Evolutionary conservation across 1,140 invertebrate genomes (phyloP), one percentile per base, ranked within the genome.

Genomic region (Amyelois transitella): DNA sequence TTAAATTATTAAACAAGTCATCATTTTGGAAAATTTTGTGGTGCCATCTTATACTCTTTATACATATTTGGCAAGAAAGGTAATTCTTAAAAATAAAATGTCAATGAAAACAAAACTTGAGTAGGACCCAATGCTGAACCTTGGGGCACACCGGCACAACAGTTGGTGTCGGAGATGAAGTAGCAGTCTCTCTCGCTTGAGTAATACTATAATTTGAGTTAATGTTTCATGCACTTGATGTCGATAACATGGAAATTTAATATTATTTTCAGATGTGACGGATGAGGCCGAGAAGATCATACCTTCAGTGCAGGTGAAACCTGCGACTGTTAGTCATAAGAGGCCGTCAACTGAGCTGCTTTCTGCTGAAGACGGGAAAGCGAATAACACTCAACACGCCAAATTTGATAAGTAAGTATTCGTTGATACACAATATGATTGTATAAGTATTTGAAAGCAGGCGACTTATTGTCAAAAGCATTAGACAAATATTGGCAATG

Each of bases 371-470:
- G 78, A 90, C 38, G 77, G 88, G 0, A 81, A 90, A 43, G 44
- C 70, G 18, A 95, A 95, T 73, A 95, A 94, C 75, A 91, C 88
- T 59, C 95, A 94, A 82, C 86, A 91, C n/a, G 92, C 94, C 62
- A 93, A 93, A 66, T 92, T 95, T 72, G 94, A 95, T 75, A 91
- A 91, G 94, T 96, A 91, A 92, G 94, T 93, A 74, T 69, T 12
- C 25, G 0, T n/a, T n/a, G n/a, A n/a, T n/a, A n/a, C n/a, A n/a
- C n/a, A n/a, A n/a, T n/a, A n/a, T n/a, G n/a, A n/a, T n/a, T n/a
- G n/a, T n/a, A n/a, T n/a, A n/a, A n/a, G n/a, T n/a, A n/a, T n/a
- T n/a, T n/a, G n/a, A n/a, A n/a, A n/a, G n/a, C n/a, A n/a, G n/a
- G n/a, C n/a, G n/a, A n/a, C n/a, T n/a, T n/a, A n/a, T n/a, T n/a